Evolutionary conservation across 2,797 vertebrate species (phyloP).

Genomic region (Leptoclinus maculatus): DNA sequence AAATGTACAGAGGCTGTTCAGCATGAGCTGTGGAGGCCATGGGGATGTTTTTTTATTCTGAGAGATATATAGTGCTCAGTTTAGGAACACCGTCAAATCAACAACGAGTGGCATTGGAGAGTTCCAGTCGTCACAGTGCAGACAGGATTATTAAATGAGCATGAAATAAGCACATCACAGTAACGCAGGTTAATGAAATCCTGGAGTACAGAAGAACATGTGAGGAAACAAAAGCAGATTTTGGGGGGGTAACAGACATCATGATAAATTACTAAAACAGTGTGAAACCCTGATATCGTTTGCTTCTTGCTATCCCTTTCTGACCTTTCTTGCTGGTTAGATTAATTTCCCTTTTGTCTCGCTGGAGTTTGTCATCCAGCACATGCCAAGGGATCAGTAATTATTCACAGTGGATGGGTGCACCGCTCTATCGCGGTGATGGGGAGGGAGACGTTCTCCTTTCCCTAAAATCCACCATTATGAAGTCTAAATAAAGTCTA

Average conservation of each 20-base stretch:
- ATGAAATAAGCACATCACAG: constrained; percentile 3
- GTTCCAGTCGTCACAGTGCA: background rate
- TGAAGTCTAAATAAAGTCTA: constrained; percentile 42
- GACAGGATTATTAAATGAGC: constrained; percentile 11
- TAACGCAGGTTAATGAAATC: background rate
- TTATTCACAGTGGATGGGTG: constrained; percentile 51
- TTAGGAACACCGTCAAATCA: constrained; percentile 23
- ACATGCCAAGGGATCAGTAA: constrained; percentile 45
- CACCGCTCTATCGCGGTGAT: constrained; percentile 38
- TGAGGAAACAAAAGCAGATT: background rate
- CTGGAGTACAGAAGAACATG: background rate
- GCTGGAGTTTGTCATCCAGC: constrained; percentile 43
- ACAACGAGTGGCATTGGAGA: constrained; percentile 17
- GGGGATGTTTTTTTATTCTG: constrained; percentile 21
- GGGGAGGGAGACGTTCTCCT: constrained; percentile 23
- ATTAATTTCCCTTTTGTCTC: constrained; percentile 41
- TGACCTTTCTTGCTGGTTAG: constrained; percentile 31
- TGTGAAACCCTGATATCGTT: constrained; percentile 1
- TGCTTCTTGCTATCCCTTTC: constrained; percentile 1
- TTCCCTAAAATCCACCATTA: constrained; percentile 42
- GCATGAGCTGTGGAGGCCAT: constrained; percentile 20
- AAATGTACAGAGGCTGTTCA: constrained; percentile 39
- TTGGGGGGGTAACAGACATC: background rate
- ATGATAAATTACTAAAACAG: background rate
- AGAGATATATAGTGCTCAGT: constrained; percentile 6